Percentiles rank a stretch among this genome's conserved stretches.
phyloP scores from a whole-genome alignment of 2,888 invertebrate species.

The Allygus modestus region DNA sequence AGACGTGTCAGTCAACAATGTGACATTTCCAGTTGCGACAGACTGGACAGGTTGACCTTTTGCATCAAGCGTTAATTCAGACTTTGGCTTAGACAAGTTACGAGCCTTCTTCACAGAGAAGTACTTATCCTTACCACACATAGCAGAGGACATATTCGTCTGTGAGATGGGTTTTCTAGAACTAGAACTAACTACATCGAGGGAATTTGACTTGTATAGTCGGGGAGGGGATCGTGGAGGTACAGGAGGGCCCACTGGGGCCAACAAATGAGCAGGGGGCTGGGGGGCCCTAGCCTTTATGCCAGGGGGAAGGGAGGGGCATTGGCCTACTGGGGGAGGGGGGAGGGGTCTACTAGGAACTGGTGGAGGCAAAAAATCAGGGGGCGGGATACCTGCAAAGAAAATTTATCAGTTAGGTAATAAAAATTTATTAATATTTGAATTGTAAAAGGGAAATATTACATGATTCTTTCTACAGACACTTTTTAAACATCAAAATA shows the following conservation, averaged over 20 bases:
- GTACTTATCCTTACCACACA: constrained; percentile 22
- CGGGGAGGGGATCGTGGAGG: constrained; percentile 10
- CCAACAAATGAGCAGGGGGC: neutral
- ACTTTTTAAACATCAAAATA: too few species aligned
- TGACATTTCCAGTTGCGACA: neutral
- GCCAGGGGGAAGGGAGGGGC: neutral
- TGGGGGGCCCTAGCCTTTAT: neutral
- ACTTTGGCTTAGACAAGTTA: neutral
- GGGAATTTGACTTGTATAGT: constrained; percentile 14
- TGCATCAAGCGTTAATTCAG: neutral
- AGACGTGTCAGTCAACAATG: neutral
- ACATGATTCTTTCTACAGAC: too few species aligned
- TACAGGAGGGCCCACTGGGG: neutral
- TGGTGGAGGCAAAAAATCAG: constrained; percentile 52
- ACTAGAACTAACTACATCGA: neutral
- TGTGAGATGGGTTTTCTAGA: neutral
- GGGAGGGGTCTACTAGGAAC: neutral
- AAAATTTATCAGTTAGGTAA: neutral
- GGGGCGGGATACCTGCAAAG: constrained; percentile 35
- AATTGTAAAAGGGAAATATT: too few species aligned
- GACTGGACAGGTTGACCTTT: neutral
- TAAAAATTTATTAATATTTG: too few species aligned
- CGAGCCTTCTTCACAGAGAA: constrained; percentile 41
- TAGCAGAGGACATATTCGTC: neutral
- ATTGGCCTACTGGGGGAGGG: neutral